Evolutionary conservation across 2,888 invertebrate genomes (phyloP).

Genomic region (Eubasilissa splendida): DNA sequence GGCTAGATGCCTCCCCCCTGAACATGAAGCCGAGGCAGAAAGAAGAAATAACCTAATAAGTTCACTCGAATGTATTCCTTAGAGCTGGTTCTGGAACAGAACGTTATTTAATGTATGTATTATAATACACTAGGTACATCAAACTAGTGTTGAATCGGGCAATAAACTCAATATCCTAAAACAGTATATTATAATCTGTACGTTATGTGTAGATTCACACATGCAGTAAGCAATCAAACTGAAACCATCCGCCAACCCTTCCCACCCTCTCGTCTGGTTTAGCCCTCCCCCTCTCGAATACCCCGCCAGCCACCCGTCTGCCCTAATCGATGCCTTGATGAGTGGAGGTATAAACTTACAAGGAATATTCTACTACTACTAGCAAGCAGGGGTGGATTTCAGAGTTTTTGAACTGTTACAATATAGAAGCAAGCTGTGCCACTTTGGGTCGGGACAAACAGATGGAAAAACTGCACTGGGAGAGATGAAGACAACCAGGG

Average conservation of each 20-base stretch:
- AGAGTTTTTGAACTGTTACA: too few species aligned
- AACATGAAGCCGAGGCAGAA: too few species aligned
- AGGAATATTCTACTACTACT: background rate
- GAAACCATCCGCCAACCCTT: background rate
- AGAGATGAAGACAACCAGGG: too few species aligned
- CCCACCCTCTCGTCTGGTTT: constrained; percentile 17
- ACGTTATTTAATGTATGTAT: too few species aligned
- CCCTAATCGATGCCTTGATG: constrained; percentile 41
- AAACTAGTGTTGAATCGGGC: constrained; percentile 10
- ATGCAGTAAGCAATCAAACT: constrained; percentile 34
- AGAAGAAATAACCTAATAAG: too few species aligned
- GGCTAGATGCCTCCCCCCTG: too few species aligned
- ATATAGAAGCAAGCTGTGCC: too few species aligned
- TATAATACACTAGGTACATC: background rate
- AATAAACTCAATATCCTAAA: background rate
- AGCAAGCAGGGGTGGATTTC: constrained; percentile 3
- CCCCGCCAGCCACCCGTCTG: background rate
- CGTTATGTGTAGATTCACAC: background rate
- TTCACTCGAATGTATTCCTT: too few species aligned
- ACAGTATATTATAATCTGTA: background rate
- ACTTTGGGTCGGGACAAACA: too few species aligned
- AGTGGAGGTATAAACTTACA: constrained; percentile 33
- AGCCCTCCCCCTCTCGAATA: background rate
- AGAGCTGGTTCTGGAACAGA: too few species aligned
- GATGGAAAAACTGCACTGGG: too few species aligned